Percentiles rank a stretch among this genome's conserved stretches.
Conservation (phyloP, 2,797 vertebrate species). For the Rhincodon typus region DNA sequence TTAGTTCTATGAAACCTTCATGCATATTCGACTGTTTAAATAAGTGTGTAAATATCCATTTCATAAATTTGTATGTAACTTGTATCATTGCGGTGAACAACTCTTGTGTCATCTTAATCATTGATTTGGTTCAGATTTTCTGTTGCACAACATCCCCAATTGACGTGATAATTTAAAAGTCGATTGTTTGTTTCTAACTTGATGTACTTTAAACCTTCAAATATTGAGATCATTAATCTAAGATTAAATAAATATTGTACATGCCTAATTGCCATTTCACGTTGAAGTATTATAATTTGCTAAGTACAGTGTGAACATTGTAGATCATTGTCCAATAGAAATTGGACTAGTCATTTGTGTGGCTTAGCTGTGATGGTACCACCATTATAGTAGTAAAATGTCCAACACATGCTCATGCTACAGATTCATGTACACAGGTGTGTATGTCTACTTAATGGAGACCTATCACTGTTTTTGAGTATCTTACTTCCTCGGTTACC, state of each 20-base stretch:
- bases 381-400: background rate
- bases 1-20: background rate
- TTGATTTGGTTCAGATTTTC: conserved; percentile 4
- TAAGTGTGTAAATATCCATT: background rate
- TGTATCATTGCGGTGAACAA: background rate
- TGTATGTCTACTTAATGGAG: background rate
- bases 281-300: background rate
- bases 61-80: background rate
- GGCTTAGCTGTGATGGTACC: background rate
- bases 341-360: background rate
- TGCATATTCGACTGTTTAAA: background rate
- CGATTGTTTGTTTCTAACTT: background rate
- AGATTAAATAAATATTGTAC: background rate
- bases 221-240: conserved; percentile 13
- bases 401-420: background rate
- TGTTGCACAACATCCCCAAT: background rate
- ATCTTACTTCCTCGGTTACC: no score
- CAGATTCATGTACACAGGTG: background rate
- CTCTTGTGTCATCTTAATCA: background rate
- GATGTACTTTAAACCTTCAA: background rate
- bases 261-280: background rate
- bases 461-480: background rate
- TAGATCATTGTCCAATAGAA: background rate
- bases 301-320: background rate
- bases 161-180: background rate